Evolutionary conservation across 2,113 vertebrate genomes (phyloP), one percentile per base, ranked within the genome.

Genomic region (Podilymbus podiceps): DNA sequence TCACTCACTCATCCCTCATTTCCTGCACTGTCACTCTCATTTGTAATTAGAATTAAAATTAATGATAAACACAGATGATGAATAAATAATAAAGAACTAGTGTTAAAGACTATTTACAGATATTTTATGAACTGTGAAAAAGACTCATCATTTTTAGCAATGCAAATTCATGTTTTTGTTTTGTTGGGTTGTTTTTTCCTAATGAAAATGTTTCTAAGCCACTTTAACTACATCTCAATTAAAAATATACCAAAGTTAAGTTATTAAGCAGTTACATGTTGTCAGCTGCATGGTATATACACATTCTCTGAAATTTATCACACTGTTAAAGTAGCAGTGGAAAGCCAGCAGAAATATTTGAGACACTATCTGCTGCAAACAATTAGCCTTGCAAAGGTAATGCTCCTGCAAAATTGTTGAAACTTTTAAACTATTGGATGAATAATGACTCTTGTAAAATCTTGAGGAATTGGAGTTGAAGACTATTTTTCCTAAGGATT

Each of bases 61-160:
- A 78, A 93, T 68, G 23, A 75, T 79, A 93, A 96, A 91, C 18
- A 82, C 12, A 74, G 27, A 78, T 33, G 14, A 82, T 22, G 7
- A 91, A 85, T 58, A 86, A 94, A 89, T 77, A 84, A 82, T 91
- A 82, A 93, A 88, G 85, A 88, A 59, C 22, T 64, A 52, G 25
- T 82, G 28, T 30, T 87, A 79, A 89, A 66, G 24, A 55, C 5
- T 58, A 21, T 19, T 74, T 67, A 10, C 24, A 75, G 28, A 53
- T 71, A 64, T 58, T 84, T 93, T 75, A 94, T 56, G 81, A 93
- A 82, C 81, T 72, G 28, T 95, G 74, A 82, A 96, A 82, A 62
- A 71, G 12, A 64, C 22, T 84, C 35, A 89, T 81, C 3, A 72
- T 75, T 90, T 94, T 89, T 94, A 78, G 28, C 71, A 46, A 86